Percentiles rank a stretch among this genome's conserved stretches.
Conservation (phyloP, 1,140 invertebrate genomes). For the Drosophila sp. region DNA sequence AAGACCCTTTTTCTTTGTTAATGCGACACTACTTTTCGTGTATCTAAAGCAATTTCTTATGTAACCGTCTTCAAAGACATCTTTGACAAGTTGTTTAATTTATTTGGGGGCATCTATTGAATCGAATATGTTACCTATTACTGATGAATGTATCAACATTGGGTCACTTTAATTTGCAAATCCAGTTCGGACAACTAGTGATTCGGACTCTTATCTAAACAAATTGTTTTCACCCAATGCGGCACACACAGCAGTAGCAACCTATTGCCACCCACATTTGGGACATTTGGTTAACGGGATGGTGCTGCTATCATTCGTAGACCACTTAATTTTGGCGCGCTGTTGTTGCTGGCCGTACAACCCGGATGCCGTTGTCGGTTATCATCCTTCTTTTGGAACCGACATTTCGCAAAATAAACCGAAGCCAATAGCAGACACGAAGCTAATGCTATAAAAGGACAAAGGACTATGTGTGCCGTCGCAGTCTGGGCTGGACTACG, state of each 20-base stretch:
- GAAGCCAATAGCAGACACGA: conserved; percentile 33
- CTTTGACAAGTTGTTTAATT: conserved; percentile 2
- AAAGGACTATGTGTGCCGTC: conserved; percentile 17
- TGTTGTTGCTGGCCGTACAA: neutral
- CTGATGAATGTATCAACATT: conserved; percentile 23
- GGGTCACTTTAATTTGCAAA: conserved; percentile 53
- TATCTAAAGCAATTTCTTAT: neutral
- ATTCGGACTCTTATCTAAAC: conserved; percentile 38
- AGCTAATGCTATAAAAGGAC: conserved; percentile 62
- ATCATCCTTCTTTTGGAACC: neutral
- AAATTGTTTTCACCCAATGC: conserved; percentile 9
- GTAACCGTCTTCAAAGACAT: neutral
- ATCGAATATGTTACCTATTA: neutral
- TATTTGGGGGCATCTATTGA: neutral
- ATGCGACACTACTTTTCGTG: neutral
- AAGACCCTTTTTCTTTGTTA: neutral
- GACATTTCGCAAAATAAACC: conserved; percentile 18
- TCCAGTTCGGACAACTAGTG: conserved; percentile 18
- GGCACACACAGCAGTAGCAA: neutral
- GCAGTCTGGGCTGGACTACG: conserved; percentile 54
- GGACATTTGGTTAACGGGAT: conserved; percentile 20
- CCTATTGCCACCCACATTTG: conserved; percentile 18
- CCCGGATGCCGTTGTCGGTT: conserved; percentile 23
- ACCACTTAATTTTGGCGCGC: conserved; percentile 67
- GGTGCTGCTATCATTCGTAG: conserved; percentile 51